Conservation (phyloP, 2,797 vertebrate species). For the Cyprinodon diabolis region DNA sequence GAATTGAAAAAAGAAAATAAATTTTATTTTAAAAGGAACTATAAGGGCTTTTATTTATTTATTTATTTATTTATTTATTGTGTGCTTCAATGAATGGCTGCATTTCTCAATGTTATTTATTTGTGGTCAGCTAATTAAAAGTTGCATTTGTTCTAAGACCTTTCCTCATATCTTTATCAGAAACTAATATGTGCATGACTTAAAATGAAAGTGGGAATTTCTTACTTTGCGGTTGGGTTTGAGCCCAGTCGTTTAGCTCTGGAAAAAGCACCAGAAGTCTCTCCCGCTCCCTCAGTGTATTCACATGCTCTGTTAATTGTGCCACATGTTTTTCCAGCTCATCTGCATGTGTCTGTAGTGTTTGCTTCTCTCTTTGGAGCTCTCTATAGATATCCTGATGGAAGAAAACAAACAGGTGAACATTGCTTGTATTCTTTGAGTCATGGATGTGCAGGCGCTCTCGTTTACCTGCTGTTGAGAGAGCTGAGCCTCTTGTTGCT, state of each 20-base stretch:
- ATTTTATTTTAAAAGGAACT: not conserved
- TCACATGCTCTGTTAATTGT: conserved; percentile 69
- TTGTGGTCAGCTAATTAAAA: not conserved
- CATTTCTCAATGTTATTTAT: not conserved
- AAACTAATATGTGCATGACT: not conserved
- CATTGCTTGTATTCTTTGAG: not conserved
- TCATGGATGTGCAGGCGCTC: not conserved
- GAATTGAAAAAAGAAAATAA: not conserved
- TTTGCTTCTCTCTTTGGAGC: conserved; percentile 80
- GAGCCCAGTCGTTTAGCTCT: conserved; percentile 78
- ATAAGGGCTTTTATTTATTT: not conserved
- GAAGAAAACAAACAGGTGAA: not conserved
- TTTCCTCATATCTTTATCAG: not conserved
- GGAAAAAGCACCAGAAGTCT: conserved; percentile 90
- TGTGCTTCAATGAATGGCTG: not conserved
- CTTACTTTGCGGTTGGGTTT: conserved; percentile 85
- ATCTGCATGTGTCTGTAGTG: conserved; percentile 62
- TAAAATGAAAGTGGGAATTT: not conserved
- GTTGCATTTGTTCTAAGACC: not conserved
- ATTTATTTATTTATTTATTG: not conserved
- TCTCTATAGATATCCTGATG: conserved; percentile 77
- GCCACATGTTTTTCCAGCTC: conserved; percentile 70
- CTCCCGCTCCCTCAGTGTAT: conserved; percentile 80
- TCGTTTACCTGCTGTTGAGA: conserved; percentile 80
- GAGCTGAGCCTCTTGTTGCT: conserved; percentile 68